A percentile compares a stretch with the other conserved stretches of the same genome.
phyloP scores from a whole-genome alignment of 2,113 vertebrate species.

The Pyxicephalus adspersus region DNA sequence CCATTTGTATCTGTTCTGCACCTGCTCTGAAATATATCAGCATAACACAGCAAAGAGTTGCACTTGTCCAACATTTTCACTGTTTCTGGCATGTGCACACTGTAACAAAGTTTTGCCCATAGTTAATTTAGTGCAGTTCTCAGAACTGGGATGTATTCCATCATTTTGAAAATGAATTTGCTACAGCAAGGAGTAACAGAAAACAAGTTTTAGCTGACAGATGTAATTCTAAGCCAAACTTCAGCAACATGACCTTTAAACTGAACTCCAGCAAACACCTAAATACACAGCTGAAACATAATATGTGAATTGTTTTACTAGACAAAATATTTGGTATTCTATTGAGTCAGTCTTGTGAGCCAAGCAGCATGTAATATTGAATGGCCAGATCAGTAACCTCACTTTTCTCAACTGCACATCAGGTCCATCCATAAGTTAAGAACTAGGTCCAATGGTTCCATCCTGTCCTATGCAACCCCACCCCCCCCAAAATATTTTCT shows the following conservation, averaged over 20 bases:
- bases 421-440: too few species aligned
- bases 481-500: too few species aligned
- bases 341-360: too few species aligned
- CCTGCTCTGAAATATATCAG: slow-evolving; percentile 32
- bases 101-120: background rate
- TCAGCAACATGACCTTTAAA: background rate
- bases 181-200: slow-evolving; percentile 4
- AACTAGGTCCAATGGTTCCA: too few species aligned
- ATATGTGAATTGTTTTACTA: too few species aligned
- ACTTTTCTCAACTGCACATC: too few species aligned
- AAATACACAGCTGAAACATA: too few species aligned
- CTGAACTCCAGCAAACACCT: too few species aligned
- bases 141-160: slow-evolving; percentile 25
- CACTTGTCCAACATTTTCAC: slow-evolving; percentile 5
- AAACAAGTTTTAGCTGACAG: slow-evolving; percentile 10
- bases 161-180: slow-evolving; percentile 6
- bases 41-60: slow-evolving; percentile 25
- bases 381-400: too few species aligned
- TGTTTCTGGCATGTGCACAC: slow-evolving; percentile 21
- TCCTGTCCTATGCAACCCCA: too few species aligned
- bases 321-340: too few species aligned
- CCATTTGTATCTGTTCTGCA: slow-evolving; percentile 8
- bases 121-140: slow-evolving; percentile 15
- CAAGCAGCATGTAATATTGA: too few species aligned
- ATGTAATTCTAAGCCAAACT: background rate